Percentiles rank a stretch among this genome's conserved stretches.
These are phyloP conservation scores for Tragelaphus scriptus DNA, from an alignment of 2,113 vertebrate species.

Conservation along the genomic window DNA sequence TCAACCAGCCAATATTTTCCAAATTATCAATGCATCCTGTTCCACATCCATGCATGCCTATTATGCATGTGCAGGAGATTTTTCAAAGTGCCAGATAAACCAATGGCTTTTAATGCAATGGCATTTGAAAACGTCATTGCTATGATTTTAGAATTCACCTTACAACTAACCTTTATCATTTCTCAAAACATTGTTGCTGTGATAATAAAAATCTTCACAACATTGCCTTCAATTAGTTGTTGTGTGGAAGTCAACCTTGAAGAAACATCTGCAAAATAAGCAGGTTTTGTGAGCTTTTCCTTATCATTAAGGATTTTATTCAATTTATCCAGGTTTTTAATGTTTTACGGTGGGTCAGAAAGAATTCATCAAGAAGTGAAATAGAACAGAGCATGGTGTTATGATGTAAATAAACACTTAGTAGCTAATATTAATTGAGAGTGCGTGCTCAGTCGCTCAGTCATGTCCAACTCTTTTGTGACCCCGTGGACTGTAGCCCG, in stretches of 20 bases:
- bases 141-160: neutral
- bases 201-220: neutral
- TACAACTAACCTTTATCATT: neutral
- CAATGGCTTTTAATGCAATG: neutral
- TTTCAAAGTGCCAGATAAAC: neutral
- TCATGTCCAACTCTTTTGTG: neutral
- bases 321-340: neutral
- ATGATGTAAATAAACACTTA: neutral
- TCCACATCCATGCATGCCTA: neutral
- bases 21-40: neutral
- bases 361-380: neutral
- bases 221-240: neutral
- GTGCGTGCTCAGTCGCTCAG: rapidly evolving
- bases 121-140: neutral
- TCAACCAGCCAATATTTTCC: neutral
- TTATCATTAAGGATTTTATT: slow-evolving; percentile 4
- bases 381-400: neutral
- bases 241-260: neutral
- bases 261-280: neutral
- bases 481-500: neutral
- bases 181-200: neutral
- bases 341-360: neutral
- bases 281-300: neutral
- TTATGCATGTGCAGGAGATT: neutral
- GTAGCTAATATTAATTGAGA: neutral